phyloP scores from a whole-genome alignment of 2,113 vertebrate species.

The Cololabis saira region DNA sequence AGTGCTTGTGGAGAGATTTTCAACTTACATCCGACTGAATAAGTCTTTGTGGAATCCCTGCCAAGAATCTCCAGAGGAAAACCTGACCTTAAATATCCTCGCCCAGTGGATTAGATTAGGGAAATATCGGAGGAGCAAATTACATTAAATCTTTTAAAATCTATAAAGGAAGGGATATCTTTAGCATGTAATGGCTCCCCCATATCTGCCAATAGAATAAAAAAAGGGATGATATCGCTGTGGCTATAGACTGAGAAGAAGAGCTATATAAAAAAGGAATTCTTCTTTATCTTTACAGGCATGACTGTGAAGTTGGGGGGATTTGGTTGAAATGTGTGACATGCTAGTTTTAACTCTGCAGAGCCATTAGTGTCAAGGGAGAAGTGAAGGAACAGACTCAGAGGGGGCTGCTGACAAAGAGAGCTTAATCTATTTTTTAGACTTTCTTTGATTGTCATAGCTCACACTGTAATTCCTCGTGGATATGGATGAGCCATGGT shows the following conservation, averaged over 20 bases:
- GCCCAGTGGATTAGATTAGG: slow-evolving; percentile 58
- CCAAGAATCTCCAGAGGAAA: slow-evolving; percentile 62
- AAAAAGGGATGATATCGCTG: slow-evolving; percentile 51
- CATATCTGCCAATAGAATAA: slow-evolving; percentile 54
- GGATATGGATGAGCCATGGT: slow-evolving; percentile 71
- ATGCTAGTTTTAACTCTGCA: slow-evolving; percentile 63
- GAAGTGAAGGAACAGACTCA: slow-evolving; percentile 59
- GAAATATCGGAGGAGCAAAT: slow-evolving; percentile 61
- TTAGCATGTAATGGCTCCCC: slow-evolving; percentile 54
- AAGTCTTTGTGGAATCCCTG: slow-evolving; percentile 48
- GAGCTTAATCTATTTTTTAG: slow-evolving; percentile 62
- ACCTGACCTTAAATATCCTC: slow-evolving; percentile 66
- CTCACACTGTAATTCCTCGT: slow-evolving; percentile 72
- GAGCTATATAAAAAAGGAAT: slow-evolving; percentile 55
- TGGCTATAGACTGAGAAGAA: slow-evolving; percentile 46
- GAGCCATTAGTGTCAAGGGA: slow-evolving; percentile 68
- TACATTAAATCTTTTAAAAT: slow-evolving; percentile 64
- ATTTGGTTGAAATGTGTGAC: slow-evolving; percentile 69
- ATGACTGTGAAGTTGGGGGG: slow-evolving; percentile 72
- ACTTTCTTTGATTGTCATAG: slow-evolving; percentile 73
- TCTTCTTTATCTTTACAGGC: slow-evolving; percentile 71
- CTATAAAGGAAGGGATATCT: slow-evolving; percentile 61
- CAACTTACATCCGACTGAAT: slow-evolving; percentile 47
- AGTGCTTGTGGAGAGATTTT: slow-evolving; percentile 55
- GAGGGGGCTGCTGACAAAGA: slow-evolving; percentile 68